Conservation (phyloP, 1,140 invertebrate genomes). For the Micrasema minimum region DNA sequence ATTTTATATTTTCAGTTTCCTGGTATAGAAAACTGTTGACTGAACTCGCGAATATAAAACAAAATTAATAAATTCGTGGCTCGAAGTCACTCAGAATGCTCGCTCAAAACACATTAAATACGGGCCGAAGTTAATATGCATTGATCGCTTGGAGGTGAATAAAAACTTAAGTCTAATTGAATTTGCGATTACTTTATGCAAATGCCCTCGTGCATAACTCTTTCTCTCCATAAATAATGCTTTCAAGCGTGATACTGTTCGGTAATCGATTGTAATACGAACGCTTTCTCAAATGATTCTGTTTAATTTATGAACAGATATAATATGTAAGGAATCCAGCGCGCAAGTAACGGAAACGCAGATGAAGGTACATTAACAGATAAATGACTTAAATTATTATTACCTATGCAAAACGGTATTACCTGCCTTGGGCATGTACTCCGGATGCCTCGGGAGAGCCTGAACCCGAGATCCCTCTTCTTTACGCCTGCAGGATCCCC, state of each 20-base stretch:
- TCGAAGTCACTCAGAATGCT: no score
- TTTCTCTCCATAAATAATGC: slow-evolving; percentile 43
- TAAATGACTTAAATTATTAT: not conserved
- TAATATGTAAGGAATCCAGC: slow-evolving; percentile 1
- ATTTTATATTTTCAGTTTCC: no score
- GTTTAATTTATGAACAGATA: slow-evolving; percentile 18
- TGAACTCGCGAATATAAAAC: no score
- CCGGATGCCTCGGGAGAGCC: no score
- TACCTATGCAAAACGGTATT: not conserved
- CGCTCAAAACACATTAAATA: slow-evolving; percentile 26
- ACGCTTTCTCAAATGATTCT: slow-evolving; percentile 2
- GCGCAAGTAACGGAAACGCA: slow-evolving; percentile 10
- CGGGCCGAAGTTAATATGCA: slow-evolving; percentile 41
- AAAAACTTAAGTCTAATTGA: slow-evolving; percentile 53
- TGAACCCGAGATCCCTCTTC: no score
- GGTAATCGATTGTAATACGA: slow-evolving; percentile 34
- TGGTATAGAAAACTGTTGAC: no score
- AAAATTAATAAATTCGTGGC: no score
- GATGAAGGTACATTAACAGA: slow-evolving; percentile 15
- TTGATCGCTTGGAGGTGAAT: slow-evolving; percentile 48
- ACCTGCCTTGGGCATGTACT: no score
- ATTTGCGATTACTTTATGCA: slow-evolving; percentile 53
- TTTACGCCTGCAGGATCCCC: no score
- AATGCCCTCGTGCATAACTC: slow-evolving; percentile 44
- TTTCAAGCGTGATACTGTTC: slow-evolving; percentile 15